Evolutionary conservation across 2,797 vertebrate species (phyloP).

Genomic region (Xenops minutus): DNA sequence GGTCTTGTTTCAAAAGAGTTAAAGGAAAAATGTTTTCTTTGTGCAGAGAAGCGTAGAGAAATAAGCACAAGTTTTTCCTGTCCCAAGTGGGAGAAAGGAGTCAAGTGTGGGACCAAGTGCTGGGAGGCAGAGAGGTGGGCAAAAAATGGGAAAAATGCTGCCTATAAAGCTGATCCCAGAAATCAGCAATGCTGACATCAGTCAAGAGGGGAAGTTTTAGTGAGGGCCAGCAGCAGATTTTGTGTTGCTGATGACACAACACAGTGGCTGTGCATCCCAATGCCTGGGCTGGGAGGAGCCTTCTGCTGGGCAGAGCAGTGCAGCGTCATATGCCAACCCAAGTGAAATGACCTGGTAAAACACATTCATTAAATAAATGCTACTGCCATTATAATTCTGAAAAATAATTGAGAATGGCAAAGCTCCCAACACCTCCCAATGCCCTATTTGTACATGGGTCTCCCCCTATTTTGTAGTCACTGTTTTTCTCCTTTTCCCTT

Average conservation of each 20-base stretch:
- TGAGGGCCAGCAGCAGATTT: not conserved
- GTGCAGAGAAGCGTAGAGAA: not conserved
- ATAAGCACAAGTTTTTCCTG: not conserved
- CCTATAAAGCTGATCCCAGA: not conserved
- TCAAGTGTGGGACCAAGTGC: not conserved
- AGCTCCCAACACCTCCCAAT: not conserved
- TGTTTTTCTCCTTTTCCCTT: not conserved
- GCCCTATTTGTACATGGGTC: not conserved
- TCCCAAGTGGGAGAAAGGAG: not conserved
- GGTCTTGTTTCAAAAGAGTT: slow-evolving; percentile 18
- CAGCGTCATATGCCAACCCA: not conserved
- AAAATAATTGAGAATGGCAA: slow-evolving; percentile 1
- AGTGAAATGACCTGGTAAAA: not conserved
- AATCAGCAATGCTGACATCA: not conserved
- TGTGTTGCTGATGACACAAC: not conserved
- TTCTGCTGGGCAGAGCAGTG: not conserved
- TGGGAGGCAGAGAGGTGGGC: not conserved
- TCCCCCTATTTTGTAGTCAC: not conserved
- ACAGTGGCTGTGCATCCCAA: not conserved
- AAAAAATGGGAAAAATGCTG: not conserved
- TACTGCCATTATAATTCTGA: not conserved
- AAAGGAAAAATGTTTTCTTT: not conserved
- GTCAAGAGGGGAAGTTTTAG: not conserved
- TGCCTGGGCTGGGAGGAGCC: not conserved
- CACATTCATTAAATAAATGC: not conserved